phyloP scores from a whole-genome alignment of 2,113 vertebrate species.

The Dascyllus trimaculatus region DNA sequence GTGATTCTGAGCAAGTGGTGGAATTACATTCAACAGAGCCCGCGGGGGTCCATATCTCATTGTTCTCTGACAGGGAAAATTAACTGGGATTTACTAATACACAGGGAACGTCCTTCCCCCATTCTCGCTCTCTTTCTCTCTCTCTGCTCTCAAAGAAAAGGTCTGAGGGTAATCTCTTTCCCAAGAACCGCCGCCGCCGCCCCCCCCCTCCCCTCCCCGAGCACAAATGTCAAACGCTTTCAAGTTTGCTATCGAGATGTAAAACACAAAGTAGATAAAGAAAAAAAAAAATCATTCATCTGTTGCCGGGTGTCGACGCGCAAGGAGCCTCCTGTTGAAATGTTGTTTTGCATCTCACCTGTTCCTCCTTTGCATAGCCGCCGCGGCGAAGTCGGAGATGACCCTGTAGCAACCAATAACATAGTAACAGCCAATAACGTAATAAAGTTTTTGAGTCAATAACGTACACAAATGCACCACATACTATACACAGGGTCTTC shows the following conservation, averaged over 20 bases:
- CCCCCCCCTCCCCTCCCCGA: neutral
- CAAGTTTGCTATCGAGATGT: conserved; percentile 58
- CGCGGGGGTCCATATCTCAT: conserved; percentile 75
- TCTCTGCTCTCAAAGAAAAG: conserved; percentile 53
- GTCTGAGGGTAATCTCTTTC: conserved; percentile 67
- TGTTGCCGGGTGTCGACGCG: conserved; percentile 30
- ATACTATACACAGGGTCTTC: too few relatives aligned
- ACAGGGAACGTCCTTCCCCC: conserved; percentile 55
- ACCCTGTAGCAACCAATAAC: too few relatives aligned
- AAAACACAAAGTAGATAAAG: conserved; percentile 45
- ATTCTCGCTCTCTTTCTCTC: conserved; percentile 18
- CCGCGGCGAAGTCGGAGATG: conserved; percentile 22
- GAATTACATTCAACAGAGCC: conserved; percentile 78
- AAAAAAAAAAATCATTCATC: conserved; percentile 33
- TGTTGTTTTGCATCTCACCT: conserved; percentile 58
- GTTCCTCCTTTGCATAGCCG: conserved; percentile 55
- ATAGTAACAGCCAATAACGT: too few relatives aligned
- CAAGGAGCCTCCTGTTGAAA: conserved; percentile 32
- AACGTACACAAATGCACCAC: too few relatives aligned
- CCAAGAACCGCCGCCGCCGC: conserved; percentile 11
- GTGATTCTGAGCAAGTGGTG: conserved; percentile 74
- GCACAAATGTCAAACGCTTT: conserved; percentile 51
- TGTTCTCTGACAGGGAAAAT: conserved; percentile 82
- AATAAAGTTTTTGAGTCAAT: too few relatives aligned
- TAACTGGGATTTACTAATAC: conserved; percentile 83